Percentiles rank a stretch among this genome's conserved stretches.
Conservation (phyloP, 1,140 invertebrate genomes). For the Trissolcus basalis region DNA sequence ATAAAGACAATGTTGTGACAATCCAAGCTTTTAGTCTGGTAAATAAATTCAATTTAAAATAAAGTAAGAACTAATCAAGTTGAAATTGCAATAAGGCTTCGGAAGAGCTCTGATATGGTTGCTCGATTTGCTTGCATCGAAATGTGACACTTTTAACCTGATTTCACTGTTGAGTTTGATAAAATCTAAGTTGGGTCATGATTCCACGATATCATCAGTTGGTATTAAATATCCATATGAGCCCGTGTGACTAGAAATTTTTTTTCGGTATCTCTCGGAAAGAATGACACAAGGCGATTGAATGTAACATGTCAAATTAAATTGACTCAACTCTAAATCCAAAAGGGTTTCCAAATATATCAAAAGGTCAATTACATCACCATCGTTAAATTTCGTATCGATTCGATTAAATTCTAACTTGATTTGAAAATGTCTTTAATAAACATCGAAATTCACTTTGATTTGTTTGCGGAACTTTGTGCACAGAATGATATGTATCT, state of each 20-base stretch:
- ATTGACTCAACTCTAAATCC: too few relatives aligned
- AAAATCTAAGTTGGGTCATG: conserved; percentile 45
- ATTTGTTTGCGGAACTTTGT: too few relatives aligned
- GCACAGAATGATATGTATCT: too few relatives aligned
- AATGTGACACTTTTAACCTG: conserved; percentile 53
- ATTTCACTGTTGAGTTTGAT: conserved; percentile 50
- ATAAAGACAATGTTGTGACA: background rate
- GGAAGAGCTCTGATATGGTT: conserved; percentile 52
- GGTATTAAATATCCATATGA: conserved; percentile 46
- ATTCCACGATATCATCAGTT: conserved; percentile 50
- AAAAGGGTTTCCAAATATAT: too few relatives aligned
- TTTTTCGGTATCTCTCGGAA: conserved; percentile 20
- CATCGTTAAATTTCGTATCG: too few relatives aligned
- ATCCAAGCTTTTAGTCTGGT: conserved; percentile 2
- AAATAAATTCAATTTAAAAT: conserved; percentile 39
- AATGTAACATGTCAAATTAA: background rate
- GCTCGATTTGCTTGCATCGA: conserved; percentile 51
- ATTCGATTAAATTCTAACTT: too few relatives aligned
- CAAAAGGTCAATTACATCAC: too few relatives aligned
- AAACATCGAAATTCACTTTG: too few relatives aligned
- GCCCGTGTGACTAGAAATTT: background rate
- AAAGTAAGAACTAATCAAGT: conserved; percentile 25
- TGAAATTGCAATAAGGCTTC: conserved; percentile 49
- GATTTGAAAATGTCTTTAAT: too few relatives aligned
- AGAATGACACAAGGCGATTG: conserved; percentile 34